phyloP scores from a whole-genome alignment of 2,113 vertebrate species.

The Rhinoptilus africanus region DNA sequence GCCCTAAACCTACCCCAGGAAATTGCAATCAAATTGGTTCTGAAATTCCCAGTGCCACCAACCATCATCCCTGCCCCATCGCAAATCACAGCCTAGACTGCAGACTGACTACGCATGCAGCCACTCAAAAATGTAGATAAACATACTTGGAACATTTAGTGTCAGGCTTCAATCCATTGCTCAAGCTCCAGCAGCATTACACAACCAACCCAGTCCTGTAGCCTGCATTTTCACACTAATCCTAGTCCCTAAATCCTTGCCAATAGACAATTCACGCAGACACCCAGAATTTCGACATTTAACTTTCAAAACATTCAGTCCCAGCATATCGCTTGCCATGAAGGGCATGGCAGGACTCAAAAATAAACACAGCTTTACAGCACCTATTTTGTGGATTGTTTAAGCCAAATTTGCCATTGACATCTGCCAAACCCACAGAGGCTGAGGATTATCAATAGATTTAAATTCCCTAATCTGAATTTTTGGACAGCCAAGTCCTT shows the following conservation, averaged over 20 bases:
- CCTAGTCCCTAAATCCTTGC: background rate
- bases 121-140: background rate
- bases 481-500: background rate
- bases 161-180: background rate
- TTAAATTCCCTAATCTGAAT: background rate
- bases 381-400: background rate
- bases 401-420: background rate
- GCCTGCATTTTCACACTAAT: background rate
- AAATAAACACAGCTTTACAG: slow-evolving; percentile 4
- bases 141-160: background rate
- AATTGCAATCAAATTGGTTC: background rate
- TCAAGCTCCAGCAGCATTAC: background rate
- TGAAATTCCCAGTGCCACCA: background rate
- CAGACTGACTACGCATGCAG: rapidly evolving
- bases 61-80: background rate
- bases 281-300: background rate
- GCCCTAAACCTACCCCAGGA: background rate
- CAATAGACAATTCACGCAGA: background rate
- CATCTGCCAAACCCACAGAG: background rate
- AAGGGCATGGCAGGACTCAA: background rate
- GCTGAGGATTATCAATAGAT: background rate
- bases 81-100: background rate
- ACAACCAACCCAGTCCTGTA: background rate
- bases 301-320: background rate
- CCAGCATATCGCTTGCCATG: background rate